Evolutionary conservation across 2,888 invertebrate species (phyloP).

Genomic region (Scaptomyza reducta): DNA sequence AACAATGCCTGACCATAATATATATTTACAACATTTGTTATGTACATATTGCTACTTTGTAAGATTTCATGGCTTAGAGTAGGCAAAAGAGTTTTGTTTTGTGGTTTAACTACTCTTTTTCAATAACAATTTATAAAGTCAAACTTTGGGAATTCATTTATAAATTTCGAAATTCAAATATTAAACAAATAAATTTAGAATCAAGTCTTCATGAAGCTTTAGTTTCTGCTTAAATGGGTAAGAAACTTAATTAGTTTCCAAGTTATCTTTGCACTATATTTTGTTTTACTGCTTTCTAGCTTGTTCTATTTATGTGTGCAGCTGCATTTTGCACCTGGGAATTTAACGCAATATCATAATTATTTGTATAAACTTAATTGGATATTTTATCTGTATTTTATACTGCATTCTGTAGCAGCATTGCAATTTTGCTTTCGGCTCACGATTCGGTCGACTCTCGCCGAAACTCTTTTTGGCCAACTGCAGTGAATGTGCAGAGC

Average conservation of each 20-base stretch:
- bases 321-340: conserved; percentile 16
- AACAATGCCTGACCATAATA: background rate
- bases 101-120: no score
- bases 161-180: no score
- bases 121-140: no score
- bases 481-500: conserved; percentile 15
- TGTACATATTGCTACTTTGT: background rate
- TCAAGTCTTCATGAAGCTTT: no score
- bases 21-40: background rate
- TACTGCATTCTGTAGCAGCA: conserved; percentile 11
- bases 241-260: background rate
- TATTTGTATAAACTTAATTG: conserved; percentile 63
- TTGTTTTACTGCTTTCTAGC: background rate
- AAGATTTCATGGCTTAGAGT: background rate
- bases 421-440: conserved; percentile 20
- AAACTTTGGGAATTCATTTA: no score
- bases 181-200: no score
- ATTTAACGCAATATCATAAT: conserved; percentile 28
- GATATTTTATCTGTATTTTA: conserved; percentile 58
- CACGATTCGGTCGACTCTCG: conserved; percentile 9
- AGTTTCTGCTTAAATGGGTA: background rate
- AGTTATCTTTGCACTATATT: background rate
- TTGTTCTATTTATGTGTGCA: background rate
- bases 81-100: background rate
- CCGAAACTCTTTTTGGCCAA: conserved; percentile 28